Evolutionary conservation across 2,888 invertebrate genomes (phyloP).

Genomic region (Aricia artaxerxes): DNA sequence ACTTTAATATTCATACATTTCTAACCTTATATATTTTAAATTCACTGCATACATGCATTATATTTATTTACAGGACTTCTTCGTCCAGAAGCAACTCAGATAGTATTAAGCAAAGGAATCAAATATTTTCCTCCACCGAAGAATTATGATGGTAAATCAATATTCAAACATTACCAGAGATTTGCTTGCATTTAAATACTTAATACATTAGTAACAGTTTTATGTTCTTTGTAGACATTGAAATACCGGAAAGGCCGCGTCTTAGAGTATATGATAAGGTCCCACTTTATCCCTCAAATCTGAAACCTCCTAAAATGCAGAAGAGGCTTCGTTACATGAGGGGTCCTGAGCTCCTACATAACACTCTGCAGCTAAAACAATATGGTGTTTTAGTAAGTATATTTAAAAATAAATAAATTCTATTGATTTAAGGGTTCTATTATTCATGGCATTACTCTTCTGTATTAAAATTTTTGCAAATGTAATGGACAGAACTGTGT

Average conservation of each 20-base stretch:
- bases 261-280: slow-evolving; percentile 86
- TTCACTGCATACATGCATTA: neutral
- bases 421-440: neutral
- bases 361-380: slow-evolving; percentile 91
- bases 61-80: slow-evolving; percentile 52
- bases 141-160: slow-evolving; percentile 83
- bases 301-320: slow-evolving; percentile 91
- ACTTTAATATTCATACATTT: neutral
- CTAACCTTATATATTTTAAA: neutral
- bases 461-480: no score
- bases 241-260: slow-evolving; percentile 86
- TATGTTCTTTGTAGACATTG: slow-evolving; percentile 79
- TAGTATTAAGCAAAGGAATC: slow-evolving; percentile 72
- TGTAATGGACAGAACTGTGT: no score
- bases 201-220: neutral
- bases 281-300: slow-evolving; percentile 83
- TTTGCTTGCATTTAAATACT: neutral
- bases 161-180: neutral
- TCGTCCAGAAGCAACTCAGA: slow-evolving; percentile 54
- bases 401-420: neutral
- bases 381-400: slow-evolving; percentile 93
- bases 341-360: slow-evolving; percentile 94
- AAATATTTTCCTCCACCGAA: slow-evolving; percentile 86
- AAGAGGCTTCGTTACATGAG: slow-evolving; percentile 91
- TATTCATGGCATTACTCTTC: neutral